Percentiles rank a stretch among this genome's conserved stretches.
Conservation (phyloP, 1,140 invertebrate genomes). For the Papilio machaon region DNA sequence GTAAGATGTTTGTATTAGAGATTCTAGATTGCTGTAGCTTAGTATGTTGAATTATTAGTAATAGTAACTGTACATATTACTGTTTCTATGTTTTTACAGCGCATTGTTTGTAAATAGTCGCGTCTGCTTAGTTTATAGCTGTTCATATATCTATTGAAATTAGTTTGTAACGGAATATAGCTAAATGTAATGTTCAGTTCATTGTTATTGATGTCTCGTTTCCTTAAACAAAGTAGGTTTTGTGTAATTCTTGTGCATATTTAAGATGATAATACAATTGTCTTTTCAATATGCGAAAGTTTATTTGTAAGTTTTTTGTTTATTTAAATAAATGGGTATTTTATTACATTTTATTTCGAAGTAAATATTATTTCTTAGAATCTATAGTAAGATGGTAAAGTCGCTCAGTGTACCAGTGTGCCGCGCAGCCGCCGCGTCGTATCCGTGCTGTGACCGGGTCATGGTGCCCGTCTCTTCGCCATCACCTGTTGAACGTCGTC, state of each 20-base stretch:
- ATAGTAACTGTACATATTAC: slow-evolving; percentile 3
- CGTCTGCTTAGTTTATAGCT: neutral
- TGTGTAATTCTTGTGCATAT: neutral
- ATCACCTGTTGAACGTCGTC: neutral
- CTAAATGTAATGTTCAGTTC: neutral
- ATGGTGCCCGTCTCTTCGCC: slow-evolving; percentile 52
- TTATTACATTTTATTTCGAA: neutral
- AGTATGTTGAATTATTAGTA: slow-evolving; percentile 8
- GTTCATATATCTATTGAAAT: neutral
- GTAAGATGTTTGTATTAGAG: slow-evolving; percentile 8
- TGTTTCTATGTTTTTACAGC: slow-evolving; percentile 12
- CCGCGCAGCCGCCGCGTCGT: slow-evolving; percentile 36
- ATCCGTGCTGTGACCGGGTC: slow-evolving; percentile 72
- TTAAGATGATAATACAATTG: neutral
- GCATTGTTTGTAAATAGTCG: neutral
- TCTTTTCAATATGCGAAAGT: neutral
- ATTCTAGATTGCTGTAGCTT: neutral
- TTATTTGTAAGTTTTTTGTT: neutral
- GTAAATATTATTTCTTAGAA: neutral
- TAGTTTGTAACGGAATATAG: neutral
- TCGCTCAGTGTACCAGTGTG: slow-evolving; percentile 31
- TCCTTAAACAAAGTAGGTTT: neutral
- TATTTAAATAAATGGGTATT: neutral
- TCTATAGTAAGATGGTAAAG: neutral
- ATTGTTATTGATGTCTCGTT: neutral